phyloP scores from a whole-genome alignment of 2,888 invertebrate species.

The Yponomeuta plumbellus region DNA sequence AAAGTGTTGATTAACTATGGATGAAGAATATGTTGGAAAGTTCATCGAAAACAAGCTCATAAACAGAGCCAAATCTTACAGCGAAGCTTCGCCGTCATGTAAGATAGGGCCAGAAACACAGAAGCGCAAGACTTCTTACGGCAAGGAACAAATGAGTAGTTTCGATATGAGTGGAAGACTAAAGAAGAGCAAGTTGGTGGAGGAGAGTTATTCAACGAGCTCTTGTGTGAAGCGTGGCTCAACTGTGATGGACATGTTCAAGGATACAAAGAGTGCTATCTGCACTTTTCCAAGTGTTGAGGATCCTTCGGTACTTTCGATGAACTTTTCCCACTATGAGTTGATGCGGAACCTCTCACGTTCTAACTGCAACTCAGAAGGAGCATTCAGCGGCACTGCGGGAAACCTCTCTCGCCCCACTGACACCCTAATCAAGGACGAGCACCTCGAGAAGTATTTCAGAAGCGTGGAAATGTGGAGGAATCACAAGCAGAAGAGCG shows the following conservation, averaged over 20 bases:
- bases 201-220: constrained; percentile 33
- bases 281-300: constrained; percentile 34
- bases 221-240: constrained; percentile 25
- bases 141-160: not conserved
- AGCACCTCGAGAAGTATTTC: constrained; percentile 61
- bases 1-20: constrained; percentile 20
- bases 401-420: constrained; percentile 39
- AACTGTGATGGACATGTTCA: constrained; percentile 36
- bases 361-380: constrained; percentile 56
- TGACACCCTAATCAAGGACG: constrained; percentile 42
- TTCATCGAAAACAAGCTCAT: not conserved
- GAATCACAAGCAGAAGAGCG: not conserved
- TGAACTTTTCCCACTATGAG: constrained; percentile 67
- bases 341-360: constrained; percentile 57
- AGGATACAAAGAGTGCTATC: constrained; percentile 36
- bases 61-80: not conserved
- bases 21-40: not conserved
- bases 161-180: constrained; percentile 37
- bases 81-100: not conserved
- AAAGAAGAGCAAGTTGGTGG: constrained; percentile 53
- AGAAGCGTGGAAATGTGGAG: constrained; percentile 59
- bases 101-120: not conserved
- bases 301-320: constrained; percentile 54
- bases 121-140: not conserved
- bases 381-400: constrained; percentile 50